Evolutionary conservation across 2,113 vertebrate species (phyloP).

Genomic region (Upupa epops): DNA sequence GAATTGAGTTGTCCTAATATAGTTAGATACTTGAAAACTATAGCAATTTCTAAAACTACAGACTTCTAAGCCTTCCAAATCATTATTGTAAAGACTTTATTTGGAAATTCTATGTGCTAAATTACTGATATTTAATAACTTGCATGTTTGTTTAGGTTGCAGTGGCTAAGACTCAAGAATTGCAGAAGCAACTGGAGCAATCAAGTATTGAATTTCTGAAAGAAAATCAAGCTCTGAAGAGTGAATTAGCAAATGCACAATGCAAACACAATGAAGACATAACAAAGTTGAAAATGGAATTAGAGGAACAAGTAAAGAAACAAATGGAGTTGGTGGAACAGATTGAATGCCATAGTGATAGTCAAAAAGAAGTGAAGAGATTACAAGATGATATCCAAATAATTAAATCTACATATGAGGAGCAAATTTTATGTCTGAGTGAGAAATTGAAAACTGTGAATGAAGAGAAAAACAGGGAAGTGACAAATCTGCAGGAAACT

Average conservation of each 20-base stretch:
- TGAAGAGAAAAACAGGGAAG: conserved; percentile 74
- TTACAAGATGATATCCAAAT: conserved; percentile 74
- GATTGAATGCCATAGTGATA: conserved; percentile 62
- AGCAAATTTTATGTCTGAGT: conserved; percentile 75
- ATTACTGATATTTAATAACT: conserved; percentile 3
- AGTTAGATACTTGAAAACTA: neutral
- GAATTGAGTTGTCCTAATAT: neutral
- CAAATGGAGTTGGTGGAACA: conserved; percentile 68
- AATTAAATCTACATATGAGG: conserved; percentile 72
- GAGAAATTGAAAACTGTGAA: conserved; percentile 74
- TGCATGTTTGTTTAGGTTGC: conserved; percentile 76
- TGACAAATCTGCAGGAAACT: conserved; percentile 74
- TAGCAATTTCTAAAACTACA: neutral
- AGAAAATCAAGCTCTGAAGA: conserved; percentile 79
- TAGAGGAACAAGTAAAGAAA: conserved; percentile 76
- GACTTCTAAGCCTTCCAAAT: neutral
- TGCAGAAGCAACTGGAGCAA: conserved; percentile 78
- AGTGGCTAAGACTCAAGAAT: conserved; percentile 63
- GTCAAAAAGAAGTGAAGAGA: conserved; percentile 61
- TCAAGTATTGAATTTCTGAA: conserved; percentile 69
- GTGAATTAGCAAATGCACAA: conserved; percentile 69
- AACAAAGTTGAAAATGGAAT: conserved; percentile 74
- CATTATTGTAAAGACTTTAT: neutral
- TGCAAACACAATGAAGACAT: conserved; percentile 80
- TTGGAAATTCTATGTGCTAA: neutral